Evolutionary conservation across 2,113 vertebrate genomes (phyloP), one percentile per base, ranked within the genome.

Genomic region (Ancistrus triradiatus): DNA sequence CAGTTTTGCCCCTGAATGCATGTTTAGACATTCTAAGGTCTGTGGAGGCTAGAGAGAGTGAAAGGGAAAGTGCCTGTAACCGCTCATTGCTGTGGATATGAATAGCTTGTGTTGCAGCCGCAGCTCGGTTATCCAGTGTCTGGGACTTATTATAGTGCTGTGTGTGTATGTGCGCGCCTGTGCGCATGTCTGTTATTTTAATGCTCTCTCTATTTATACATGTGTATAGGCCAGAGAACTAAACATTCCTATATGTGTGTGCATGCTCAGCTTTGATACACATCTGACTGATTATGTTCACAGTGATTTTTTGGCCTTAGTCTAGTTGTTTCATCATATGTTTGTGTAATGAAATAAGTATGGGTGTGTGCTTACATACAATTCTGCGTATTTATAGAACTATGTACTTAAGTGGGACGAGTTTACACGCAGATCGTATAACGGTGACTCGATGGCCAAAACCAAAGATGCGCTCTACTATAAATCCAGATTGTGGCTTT

Each of bases 61-160:
- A 61, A 55, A 46, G 44, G 22, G 40, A 58, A 42, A 66, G 56
- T 35, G 42, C 51, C 50, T 52, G 70, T 70, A 87, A 82, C 81
- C 83, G 80, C 84, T 89, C 84, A 88, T 85, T 88, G 82, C 76
- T 74, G 33, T 51, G 82, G 84, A 86, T 88, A 87, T 85, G 88
- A 88, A 89, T 88, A 88, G 85, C 81, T 79, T 74, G 79, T 68
- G 80, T 81, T 85, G 79, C 74, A 83, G 81, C 85, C 85, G 49
- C 88, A 85, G 78, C 77, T 82, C 21, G 80, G 84, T 85, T 83
- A 76, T 83, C 68, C 84, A 78, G 42, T 72, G 85, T 86, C 87
- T 88, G 88, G 82, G 80, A 85, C 83, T 86, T 86, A 87, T 88
- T 90, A 88, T 85, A 84, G 85, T 61, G 72, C 74, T 57, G 75